phyloP scores from a whole-genome alignment of 2,888 invertebrate genomes.

The Cephalotes varians region DNA sequence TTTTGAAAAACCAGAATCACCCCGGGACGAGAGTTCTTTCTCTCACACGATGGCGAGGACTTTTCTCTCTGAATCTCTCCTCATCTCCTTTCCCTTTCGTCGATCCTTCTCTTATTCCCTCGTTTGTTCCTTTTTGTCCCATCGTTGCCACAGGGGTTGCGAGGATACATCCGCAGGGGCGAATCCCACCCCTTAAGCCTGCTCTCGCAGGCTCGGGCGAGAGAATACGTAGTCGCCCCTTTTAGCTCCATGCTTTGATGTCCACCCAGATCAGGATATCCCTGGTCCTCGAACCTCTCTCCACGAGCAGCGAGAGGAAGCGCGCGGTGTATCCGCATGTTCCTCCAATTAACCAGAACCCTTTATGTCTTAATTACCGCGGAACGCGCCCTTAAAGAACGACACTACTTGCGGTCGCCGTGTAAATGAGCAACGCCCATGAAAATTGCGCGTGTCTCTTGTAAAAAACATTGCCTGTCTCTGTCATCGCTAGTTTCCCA shows the following conservation, averaged over 20 bases:
- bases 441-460: constrained; percentile 35
- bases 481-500: neutral
- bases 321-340: constrained; percentile 61
- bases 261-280: constrained; percentile 75
- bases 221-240: constrained; percentile 67
- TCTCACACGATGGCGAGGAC: constrained; percentile 25
- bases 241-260: constrained; percentile 78
- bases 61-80: constrained; percentile 21
- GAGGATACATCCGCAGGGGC: constrained; percentile 68
- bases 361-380: constrained; percentile 78
- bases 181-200: constrained; percentile 71
- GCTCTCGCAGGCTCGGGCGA: constrained; percentile 63
- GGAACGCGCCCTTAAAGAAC: constrained; percentile 53
- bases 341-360: constrained; percentile 77
- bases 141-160: constrained; percentile 60
- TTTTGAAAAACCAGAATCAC: constrained; percentile 37
- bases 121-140: constrained; percentile 50
- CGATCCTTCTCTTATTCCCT: constrained; percentile 43
- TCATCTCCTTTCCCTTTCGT: constrained; percentile 7
- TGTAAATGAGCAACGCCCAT: constrained; percentile 33
- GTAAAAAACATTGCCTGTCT: neutral
- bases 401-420: constrained; percentile 46
- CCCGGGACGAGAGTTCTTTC: constrained; percentile 9
- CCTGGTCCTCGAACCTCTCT: constrained; percentile 64
- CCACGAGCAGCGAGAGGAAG: constrained; percentile 19